Evolutionary conservation across 2,113 vertebrate species (phyloP), one percentile per base, ranked within the genome.

Genomic region (Kryptolebias marmoratus): DNA sequence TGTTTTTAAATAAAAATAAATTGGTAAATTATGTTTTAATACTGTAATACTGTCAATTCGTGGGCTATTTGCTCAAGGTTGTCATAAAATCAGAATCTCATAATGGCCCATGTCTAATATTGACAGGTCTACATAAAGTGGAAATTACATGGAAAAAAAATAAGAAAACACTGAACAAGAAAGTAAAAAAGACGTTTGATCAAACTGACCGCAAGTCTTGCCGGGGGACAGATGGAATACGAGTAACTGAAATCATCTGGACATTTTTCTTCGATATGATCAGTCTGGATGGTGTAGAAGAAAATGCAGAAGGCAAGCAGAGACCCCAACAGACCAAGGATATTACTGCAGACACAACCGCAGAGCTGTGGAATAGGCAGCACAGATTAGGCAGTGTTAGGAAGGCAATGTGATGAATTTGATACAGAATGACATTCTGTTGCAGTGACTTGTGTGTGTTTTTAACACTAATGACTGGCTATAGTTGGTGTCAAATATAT

Each of bases 241-340:
- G 0, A n/a, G 12, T 13, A 2, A 0, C 12, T 22, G 4, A 5
- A 1, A 2, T 32, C 27, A 5, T 13, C 12, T 5, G 0, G 0
- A 57, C 82, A 89, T 0, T 0, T 0, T 0, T 52, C 18, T 0
- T 12, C 1, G 1, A 0, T 3, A 0, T 1, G 1, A 0, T 11
- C 0, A 0, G 1, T 18, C 44, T 2, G 72, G 31, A 92, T 27
- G 66, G 54, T 75, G 71, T 85, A 84, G 65, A 67, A 63, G 71
- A 94, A 93, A 4, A 93, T 48, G 68, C 81, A 71, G 64, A 93
- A 69, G 36, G 89, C 91, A 16, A 92, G 27, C 63, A 92, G 11
- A 2, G 91, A 67, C 57, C 69, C 87, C 72, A 91, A 18, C 39
- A 93, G 82, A 30, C 89, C 81, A 5, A 79, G 55, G 13, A 71